A percentile compares a stretch with the other conserved stretches of the same genome.
Conservation (phyloP, 2,113 vertebrate genomes). For the Myocastor coypus region DNA sequence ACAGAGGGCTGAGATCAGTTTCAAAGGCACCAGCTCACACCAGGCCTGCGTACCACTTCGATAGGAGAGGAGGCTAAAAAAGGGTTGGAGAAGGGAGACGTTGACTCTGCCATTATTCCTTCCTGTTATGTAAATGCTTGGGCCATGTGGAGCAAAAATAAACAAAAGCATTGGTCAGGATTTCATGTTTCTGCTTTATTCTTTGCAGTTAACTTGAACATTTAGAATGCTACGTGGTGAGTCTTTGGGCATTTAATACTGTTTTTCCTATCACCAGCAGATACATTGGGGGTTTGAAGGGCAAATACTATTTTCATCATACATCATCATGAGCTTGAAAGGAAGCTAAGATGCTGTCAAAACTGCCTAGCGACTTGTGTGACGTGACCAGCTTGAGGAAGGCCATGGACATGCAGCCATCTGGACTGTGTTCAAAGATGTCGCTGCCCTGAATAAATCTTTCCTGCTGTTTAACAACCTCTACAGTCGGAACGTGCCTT, state of each 20-base stretch:
- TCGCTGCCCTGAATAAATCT: constrained; percentile 60
- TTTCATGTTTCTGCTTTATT: not conserved
- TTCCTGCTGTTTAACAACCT: constrained; percentile 43
- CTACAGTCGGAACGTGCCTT: constrained; percentile 42
- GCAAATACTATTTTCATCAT: constrained; percentile 50
- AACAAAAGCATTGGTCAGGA: not conserved
- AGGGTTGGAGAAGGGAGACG: not conserved
- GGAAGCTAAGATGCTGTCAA: not conserved
- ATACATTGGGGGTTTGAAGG: not conserved
- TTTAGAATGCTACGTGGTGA: not conserved
- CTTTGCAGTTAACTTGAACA: not conserved
- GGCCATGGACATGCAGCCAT: not conserved
- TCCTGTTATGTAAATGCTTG: not conserved
- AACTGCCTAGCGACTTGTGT: not conserved
- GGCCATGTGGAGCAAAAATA: not conserved
- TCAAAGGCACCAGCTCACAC: not conserved
- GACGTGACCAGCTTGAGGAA: constrained; percentile 28
- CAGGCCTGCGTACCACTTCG: not conserved
- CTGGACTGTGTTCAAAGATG: constrained; percentile 53
- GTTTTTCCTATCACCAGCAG: not conserved
- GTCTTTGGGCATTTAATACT: not conserved
- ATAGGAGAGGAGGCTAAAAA: not conserved
- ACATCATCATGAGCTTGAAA: constrained; percentile 36
- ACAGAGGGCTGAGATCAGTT: not conserved
- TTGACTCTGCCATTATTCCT: not conserved